These are phyloP conservation scores for Anseranas semipalmata DNA, from an alignment of 2,113 vertebrate species.

Conservation along the genomic window DNA sequence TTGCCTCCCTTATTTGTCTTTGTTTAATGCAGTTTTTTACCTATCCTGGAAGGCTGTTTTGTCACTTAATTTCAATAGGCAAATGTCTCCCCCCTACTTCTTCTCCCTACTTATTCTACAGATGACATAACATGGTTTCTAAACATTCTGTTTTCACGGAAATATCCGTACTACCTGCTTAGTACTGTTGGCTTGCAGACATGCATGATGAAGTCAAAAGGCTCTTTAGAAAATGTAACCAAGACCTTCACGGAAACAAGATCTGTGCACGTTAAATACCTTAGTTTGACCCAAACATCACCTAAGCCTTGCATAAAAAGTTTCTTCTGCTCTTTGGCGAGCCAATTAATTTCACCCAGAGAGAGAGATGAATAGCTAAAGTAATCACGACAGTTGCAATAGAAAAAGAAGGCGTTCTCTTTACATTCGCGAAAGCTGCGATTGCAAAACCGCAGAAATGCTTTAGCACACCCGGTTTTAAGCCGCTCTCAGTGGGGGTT, in stretches of 20 bases:
- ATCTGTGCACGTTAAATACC: not conserved
- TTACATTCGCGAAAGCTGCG: accelerated
- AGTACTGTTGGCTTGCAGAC: accelerated
- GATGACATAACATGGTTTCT: not conserved
- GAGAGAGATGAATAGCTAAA: accelerated
- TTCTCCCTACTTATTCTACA: not conserved
- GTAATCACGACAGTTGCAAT: accelerated
- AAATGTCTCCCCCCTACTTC: not conserved
- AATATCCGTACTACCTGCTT: not conserved
- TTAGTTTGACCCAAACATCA: not conserved
- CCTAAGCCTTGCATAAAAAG: not conserved
- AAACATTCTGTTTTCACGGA: not conserved
- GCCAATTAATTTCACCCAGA: not conserved
- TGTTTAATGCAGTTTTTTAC: not conserved
- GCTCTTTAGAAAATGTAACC: not conserved
- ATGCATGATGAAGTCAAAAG: accelerated
- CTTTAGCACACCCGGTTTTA: accelerated
- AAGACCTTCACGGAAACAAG: not conserved
- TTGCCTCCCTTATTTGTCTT: not conserved
- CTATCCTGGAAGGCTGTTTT: not conserved
- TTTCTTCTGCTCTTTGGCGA: not conserved
- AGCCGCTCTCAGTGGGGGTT: not conserved
- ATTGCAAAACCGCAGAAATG: not conserved
- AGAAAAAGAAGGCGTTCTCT: not conserved
- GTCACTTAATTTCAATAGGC: not conserved